Percentiles rank a stretch among this genome's conserved stretches.
phyloP scores from a whole-genome alignment of 2,113 vertebrate genomes.

The Equus przewalskii region DNA sequence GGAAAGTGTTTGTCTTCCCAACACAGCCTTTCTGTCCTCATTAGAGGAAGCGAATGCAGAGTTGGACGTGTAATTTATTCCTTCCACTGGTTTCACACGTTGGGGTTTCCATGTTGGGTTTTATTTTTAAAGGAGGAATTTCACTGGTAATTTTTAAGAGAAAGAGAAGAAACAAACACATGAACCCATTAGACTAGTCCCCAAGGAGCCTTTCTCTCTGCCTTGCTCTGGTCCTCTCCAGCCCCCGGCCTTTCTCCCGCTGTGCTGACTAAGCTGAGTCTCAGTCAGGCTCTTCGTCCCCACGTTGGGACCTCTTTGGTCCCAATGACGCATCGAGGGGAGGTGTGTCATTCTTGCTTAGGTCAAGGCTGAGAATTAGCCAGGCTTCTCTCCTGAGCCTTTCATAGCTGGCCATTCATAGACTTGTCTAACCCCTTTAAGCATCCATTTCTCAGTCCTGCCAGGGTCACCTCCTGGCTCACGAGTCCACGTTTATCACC shows the following conservation, averaged over 20 bases:
- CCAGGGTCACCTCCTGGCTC: not conserved
- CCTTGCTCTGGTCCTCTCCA: not conserved
- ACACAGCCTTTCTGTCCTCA: not conserved
- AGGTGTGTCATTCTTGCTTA: not conserved
- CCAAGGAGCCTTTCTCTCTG: not conserved
- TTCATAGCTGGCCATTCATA: not conserved
- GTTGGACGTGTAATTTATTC: not conserved
- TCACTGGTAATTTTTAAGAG: not conserved
- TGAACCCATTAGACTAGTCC: not conserved
- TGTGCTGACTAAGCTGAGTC: not conserved
- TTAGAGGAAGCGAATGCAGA: not conserved
- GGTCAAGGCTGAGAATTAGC: not conserved
- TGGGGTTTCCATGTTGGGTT: not conserved
- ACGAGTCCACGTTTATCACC: not conserved
- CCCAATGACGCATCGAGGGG: rapidly evolving
- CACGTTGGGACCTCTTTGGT: not conserved
- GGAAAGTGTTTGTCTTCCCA: not conserved
- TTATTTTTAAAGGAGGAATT: not conserved
- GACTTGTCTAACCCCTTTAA: not conserved
- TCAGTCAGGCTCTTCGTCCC: not conserved
- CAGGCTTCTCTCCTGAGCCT: not conserved
- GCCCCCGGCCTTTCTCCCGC: not conserved
- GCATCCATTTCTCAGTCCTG: not conserved
- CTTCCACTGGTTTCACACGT: not conserved
- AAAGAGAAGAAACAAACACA: not conserved